phyloP scores from a whole-genome alignment of 2,888 invertebrate genomes.

The Hipparchia semele region DNA sequence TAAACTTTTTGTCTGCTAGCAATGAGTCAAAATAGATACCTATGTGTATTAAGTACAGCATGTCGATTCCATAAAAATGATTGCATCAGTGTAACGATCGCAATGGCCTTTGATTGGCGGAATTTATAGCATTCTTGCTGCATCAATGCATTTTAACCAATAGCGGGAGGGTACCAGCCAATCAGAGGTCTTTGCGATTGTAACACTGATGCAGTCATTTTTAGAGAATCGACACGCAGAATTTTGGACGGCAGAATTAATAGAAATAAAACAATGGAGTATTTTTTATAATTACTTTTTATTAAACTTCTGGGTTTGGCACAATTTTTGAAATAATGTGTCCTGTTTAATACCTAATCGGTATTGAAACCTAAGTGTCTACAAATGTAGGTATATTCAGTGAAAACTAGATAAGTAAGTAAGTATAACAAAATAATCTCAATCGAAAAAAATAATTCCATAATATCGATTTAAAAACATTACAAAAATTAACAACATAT shows the following conservation, averaged over 20 bases:
- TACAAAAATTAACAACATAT: conserved; percentile 47
- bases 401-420: conserved; percentile 34
- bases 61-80: too few species aligned
- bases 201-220: too few species aligned
- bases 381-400: conserved; percentile 53
- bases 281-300: conserved; percentile 74
- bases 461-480: conserved; percentile 40
- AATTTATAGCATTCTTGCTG: too few species aligned
- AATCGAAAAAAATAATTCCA: conserved; percentile 45
- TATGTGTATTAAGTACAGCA: too few species aligned
- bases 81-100: too few species aligned
- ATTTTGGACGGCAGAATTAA: background rate
- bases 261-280: conserved; percentile 56
- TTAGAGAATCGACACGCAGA: too few species aligned
- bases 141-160: too few species aligned
- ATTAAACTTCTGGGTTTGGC: conserved; percentile 83
- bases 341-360: conserved; percentile 74
- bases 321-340: conserved; percentile 81
- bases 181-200: too few species aligned
- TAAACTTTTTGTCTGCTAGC: too few species aligned
- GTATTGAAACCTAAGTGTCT: conserved; percentile 77
- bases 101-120: too few species aligned
- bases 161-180: too few species aligned
- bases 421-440: conserved; percentile 49
- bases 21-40: too few species aligned